A percentile compares a stretch with the other conserved stretches of the same genome.
phyloP scores from a whole-genome alignment of 2,113 vertebrate genomes.

The Brachypodius melanocephalos region DNA sequence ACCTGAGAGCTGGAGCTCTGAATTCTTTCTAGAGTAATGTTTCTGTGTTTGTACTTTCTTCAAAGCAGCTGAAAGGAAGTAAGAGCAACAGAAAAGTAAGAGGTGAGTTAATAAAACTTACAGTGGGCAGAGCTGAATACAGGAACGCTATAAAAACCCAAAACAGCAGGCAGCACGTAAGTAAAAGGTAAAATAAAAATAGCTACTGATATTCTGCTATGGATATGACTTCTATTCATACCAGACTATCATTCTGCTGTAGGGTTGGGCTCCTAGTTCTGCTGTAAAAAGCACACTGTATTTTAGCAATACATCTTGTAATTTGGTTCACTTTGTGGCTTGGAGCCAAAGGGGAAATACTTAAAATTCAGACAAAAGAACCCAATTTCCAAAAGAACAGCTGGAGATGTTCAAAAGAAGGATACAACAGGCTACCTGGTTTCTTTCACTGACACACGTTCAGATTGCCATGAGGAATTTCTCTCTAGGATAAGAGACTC shows the following conservation, averaged over 20 bases:
- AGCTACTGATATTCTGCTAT: not conserved
- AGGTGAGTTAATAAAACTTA: not conserved
- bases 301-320: not conserved
- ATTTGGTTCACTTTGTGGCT: not conserved
- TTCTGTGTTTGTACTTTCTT: not conserved
- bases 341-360: not conserved
- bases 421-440: not conserved
- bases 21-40: not conserved
- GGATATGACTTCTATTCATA: not conserved
- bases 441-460: not conserved
- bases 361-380: not conserved
- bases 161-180: not conserved
- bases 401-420: not conserved
- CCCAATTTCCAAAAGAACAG: not conserved
- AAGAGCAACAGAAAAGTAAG: not conserved
- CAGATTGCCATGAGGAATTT: not conserved
- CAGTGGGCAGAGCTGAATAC: not conserved
- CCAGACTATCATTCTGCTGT: not conserved
- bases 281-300: not conserved
- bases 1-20: not conserved
- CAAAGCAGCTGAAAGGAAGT: not conserved
- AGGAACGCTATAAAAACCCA: not conserved
- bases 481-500: not conserved
- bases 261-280: not conserved
- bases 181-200: not conserved